Conservation (phyloP, 1,140 invertebrate species). For the Linepithema humile region DNA sequence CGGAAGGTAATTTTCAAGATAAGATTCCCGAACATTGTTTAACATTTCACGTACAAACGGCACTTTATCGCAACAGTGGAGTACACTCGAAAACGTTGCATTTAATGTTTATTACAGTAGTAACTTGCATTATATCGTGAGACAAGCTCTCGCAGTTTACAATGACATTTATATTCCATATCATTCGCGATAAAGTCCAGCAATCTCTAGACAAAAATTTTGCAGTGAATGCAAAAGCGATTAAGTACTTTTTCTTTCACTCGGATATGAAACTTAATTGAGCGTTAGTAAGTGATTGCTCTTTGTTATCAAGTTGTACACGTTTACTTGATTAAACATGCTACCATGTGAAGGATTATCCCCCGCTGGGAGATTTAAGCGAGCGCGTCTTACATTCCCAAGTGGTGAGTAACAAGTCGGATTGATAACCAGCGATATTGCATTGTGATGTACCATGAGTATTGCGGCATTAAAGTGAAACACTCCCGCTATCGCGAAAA, state of each 20-base stretch:
- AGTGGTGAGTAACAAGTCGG: conserved; percentile 15
- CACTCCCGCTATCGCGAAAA: not conserved
- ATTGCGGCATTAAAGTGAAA: conserved; percentile 19
- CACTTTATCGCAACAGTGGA: conserved; percentile 18
- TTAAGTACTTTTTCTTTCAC: not conserved
- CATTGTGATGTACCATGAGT: not conserved
- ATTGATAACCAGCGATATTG: conserved; percentile 25
- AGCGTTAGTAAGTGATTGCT: not conserved
- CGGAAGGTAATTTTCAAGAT: conserved; percentile 52
- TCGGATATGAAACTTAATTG: not conserved
- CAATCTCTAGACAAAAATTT: not conserved
- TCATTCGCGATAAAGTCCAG: not conserved
- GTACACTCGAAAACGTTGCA: not conserved
- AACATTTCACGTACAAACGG: conserved; percentile 28
- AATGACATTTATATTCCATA: not conserved
- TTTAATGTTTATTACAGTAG: conserved; percentile 19
- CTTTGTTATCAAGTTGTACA: conserved; percentile 35
- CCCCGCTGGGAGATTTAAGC: conserved; percentile 27
- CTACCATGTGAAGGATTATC: conserved; percentile 33
- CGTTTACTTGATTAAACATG: not conserved
- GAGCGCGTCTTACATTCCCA: conserved; percentile 24
- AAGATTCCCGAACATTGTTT: conserved; percentile 53
- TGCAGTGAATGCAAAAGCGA: not conserved
- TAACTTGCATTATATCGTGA: not conserved
- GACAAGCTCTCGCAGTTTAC: not conserved